These are phyloP conservation scores for Clamator glandarius DNA, from an alignment of 2,797 vertebrate genomes.

Conservation along the genomic window DNA sequence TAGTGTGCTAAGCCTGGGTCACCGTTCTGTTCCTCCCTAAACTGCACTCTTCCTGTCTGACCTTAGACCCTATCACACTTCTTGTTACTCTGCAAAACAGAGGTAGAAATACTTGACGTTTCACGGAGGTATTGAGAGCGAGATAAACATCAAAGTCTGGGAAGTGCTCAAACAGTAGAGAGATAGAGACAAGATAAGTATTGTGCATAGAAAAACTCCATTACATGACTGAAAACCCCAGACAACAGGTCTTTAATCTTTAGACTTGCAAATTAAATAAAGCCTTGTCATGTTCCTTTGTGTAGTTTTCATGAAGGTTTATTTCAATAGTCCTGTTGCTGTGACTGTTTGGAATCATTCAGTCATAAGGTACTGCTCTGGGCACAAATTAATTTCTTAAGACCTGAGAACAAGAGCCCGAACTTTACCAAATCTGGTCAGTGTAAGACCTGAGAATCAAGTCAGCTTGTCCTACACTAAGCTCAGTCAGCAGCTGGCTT, in stretches of 20 bases:
- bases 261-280: slow-evolving; percentile 28
- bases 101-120: slow-evolving; percentile 9
- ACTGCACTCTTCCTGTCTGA: neutral
- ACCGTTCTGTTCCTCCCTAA: neutral
- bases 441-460: neutral
- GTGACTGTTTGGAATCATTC: slow-evolving; percentile 22
- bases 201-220: slow-evolving; percentile 4
- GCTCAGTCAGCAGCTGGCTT: neutral
- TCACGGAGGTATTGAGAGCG: neutral
- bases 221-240: neutral
- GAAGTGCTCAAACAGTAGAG: slow-evolving; percentile 30
- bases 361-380: neutral
- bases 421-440: neutral
- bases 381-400: neutral
- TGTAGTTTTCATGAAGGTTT: slow-evolving; percentile 19
- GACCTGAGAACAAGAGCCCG: neutral
- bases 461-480: neutral
- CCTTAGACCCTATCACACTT: slow-evolving; percentile 3
- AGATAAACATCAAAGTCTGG: slow-evolving; percentile 57
- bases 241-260: slow-evolving; percentile 37
- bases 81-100: neutral
- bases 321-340: slow-evolving; percentile 4
- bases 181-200: slow-evolving; percentile 55
- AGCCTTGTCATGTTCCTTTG: neutral
- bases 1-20: neutral